Conservation (phyloP, 1,140 invertebrate species). For the Solenopsis fugax region DNA sequence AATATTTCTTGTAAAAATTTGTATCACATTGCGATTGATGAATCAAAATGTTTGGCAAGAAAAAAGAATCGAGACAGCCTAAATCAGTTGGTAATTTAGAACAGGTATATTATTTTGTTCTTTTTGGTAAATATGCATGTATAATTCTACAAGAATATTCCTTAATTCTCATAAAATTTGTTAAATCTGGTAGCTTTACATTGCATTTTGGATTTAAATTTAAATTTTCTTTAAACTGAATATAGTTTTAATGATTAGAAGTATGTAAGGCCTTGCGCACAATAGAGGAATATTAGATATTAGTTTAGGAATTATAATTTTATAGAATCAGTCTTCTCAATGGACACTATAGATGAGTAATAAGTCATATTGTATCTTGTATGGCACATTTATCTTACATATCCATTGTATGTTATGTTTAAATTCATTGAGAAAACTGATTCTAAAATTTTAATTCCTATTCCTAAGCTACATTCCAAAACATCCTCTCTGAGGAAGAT, state of each 20-base stretch:
- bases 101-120: constrained; percentile 81
- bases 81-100: constrained; percentile 85
- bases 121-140: background rate
- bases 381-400: no score
- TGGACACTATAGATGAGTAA: no score
- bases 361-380: no score
- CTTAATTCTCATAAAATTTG: background rate
- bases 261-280: no score
- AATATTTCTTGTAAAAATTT: background rate
- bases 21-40: background rate
- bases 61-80: constrained; percentile 84
- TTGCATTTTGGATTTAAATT: background rate
- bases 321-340: no score
- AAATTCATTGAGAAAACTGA: no score
- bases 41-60: constrained; percentile 86
- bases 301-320: no score
- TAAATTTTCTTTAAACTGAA: background rate
- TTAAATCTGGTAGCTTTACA: background rate
- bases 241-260: background rate
- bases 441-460: no score
- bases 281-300: no score
- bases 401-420: no score
- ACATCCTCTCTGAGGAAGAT: no score
- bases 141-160: background rate
- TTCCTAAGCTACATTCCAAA: no score